Base-by-base conservation (phyloP, 2,113 vertebrate genomes). In the Gobiocypris rarus region DNA sequence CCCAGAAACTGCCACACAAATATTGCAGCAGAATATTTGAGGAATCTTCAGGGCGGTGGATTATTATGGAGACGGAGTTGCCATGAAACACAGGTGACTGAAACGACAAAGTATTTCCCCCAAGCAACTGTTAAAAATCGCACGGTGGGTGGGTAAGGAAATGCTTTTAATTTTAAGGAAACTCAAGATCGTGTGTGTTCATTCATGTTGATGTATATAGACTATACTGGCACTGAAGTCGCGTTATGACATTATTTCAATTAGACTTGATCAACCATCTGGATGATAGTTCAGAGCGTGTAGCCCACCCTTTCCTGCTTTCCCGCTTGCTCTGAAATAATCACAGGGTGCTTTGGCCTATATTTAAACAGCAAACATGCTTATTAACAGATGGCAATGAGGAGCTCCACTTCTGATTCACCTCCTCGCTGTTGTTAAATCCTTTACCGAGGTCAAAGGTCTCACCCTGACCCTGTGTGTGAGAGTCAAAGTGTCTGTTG, bases 1-100 rank as follows among this genome's bases (percentile, higher is more conserved):
- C 96, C 96, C 96, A 96, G 96, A 97, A 97, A 98, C 92, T 83
- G 83, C 88, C 88, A 85, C 86, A 82, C 85, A 75, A 52, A 38
- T 75, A 50, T 93, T 88, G 94, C 76, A 89, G 45, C 24, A 88
- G 85, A 92, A 91, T 91, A 93, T 90, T 91, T 93, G 91, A 84
- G 90, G 91, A 92, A 91, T 91, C 85, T 87, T 85, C 31, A 84
- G 89, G 87, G 89, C 22, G 91, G 91, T 52, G 87, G 83, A 91
- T 70, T 91, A 92, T 93, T 94, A 92, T 91, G 91, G 88, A 93
- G 90, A 92, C 90, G 73, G 87, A 59, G 94, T 94, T 94, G 92
- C 92, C 91, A 94, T 83, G 91, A 90, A 88, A 95, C 90, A 89
- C 13, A 52, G 82, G 85, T 92, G 92, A 93, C 89, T 89, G 87